These are phyloP conservation scores for Cybosia mesomella DNA, from an alignment of 2,888 invertebrate species.

Conservation along the genomic window DNA sequence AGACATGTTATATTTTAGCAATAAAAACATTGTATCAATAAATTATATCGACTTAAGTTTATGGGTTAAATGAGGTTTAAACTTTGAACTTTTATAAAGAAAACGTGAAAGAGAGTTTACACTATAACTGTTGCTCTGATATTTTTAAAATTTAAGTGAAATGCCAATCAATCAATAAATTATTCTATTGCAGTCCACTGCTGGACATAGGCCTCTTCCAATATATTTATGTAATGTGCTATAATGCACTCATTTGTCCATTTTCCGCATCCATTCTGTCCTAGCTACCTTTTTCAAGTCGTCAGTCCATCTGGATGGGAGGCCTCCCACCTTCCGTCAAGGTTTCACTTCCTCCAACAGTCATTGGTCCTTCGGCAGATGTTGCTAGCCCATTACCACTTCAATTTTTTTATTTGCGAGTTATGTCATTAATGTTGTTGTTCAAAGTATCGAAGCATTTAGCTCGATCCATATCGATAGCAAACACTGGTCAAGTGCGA, in stretches of 20 bases:
- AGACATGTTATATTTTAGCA: slow-evolving; percentile 38
- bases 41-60: slow-evolving; percentile 28
- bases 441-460: too few species aligned
- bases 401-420: too few species aligned
- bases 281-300: too few species aligned
- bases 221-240: too few species aligned
- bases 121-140: not conserved
- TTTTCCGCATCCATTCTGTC: not conserved
- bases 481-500: too few species aligned
- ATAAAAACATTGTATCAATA: slow-evolving; percentile 42
- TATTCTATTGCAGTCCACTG: too few species aligned
- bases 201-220: not conserved
- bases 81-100: slow-evolving; percentile 37
- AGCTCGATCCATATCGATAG: too few species aligned
- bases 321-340: not conserved
- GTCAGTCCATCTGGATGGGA: too few species aligned
- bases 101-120: slow-evolving; percentile 12
- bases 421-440: too few species aligned
- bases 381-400: too few species aligned
- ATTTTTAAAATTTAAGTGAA: not conserved
- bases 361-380: too few species aligned
- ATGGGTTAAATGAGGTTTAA: slow-evolving; percentile 33
- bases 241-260: too few species aligned
- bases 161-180: not conserved
- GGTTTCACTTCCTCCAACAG: rapidly evolving